Base-by-base conservation (phyloP, 2,797 vertebrate genomes). In the Ptychadena robeensis region DNA sequence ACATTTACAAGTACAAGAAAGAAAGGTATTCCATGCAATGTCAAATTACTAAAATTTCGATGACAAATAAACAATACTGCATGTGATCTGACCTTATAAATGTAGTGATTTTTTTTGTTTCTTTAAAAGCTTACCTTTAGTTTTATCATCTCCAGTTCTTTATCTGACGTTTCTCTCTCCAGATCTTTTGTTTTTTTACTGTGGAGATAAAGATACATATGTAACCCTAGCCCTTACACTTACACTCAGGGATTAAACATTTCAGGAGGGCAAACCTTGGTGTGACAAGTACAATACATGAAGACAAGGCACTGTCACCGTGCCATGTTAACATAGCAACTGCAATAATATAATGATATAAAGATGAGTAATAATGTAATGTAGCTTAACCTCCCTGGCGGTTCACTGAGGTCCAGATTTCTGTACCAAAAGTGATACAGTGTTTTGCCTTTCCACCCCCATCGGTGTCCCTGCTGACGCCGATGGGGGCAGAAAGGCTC, bases 171-270 rank as follows among this genome's bases (percentile, higher is more conserved):
- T 27, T 81, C 68, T 37, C 63, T 64, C 67, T 82, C 74, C 31
- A 82, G 64, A 4, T 11, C 69, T 59, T 80, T 48, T 37, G 81
- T 70, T 28, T 74, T 83, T 14, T 81, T 73, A 11, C 82, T 88
- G 78, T 31, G 53, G 18, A 75, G 65, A 82, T 72, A 67, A 37
- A 11, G 31, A 78, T n/a, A 11, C 64, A 75, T 66, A n/a, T 73
- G 38, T 68, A 15, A 57, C 10, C 0, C 18, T 10, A n/a, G 34
- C 40, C 22, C 30, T 10, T 34, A 66, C 34, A 34, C 7, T 53
- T 48, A 78, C 75, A 67, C 35, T 35, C 7, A 32, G 8, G 9
- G 34, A 37, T 37, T 37, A 68, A 12, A 68, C 10, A 35, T 37
- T 37, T 38, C 9, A 27, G 34, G 11, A 67, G 22, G 38, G 27